Evolutionary conservation across 1,140 invertebrate species (phyloP), one percentile per base, ranked within the genome.

Genomic region (Brachionus calyciflorus): DNA sequence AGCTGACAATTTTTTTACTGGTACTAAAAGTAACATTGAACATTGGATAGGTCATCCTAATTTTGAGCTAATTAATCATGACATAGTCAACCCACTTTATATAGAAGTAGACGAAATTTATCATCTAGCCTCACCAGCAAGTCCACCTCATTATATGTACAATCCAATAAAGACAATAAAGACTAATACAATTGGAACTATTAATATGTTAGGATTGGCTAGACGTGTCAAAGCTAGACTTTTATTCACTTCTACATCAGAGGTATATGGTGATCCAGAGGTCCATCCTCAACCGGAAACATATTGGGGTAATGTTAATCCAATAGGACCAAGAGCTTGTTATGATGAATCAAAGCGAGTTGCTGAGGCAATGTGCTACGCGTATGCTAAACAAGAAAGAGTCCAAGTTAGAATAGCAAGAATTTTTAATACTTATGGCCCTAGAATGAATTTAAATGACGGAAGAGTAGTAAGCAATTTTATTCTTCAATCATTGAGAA

Each of bases 101-200:
- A 91, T 98, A 78, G 97, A 99, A 88, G 93, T 98, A 19, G 96
- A 99, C 86, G 92, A 99, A 87, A 98, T 99, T 82, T 99, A 99
- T 86, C 96, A 99, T 85, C 87, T 99, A 79, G 96, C 97, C 1
- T 98, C 94, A 81, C 97, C 96, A 30, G 97, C 97, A 3, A 96
- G 93, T 80, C 97, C 97, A 51, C 94, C 94, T 1, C 96, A 99
- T 87, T 99, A 99, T 82, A 99, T 99, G 96, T 91, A 93, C 80
- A 99, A 99, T 88, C 96, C 96, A 40, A 96, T 99, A 0, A 99
- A 99, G 87, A 99, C 97, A 19, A 95, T 99, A 76, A 99, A 99
- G 85, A 99, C 96, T 1, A 99, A 99, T 84, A 97, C 95, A 17
- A 88, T 99, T 79, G 96, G 96, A 1, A 99, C 97, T n/a, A 98